These are phyloP conservation scores for Caenorhabditis sp. DNA, from an alignment of 2,888 invertebrate genomes.

Conservation along the genomic window DNA sequence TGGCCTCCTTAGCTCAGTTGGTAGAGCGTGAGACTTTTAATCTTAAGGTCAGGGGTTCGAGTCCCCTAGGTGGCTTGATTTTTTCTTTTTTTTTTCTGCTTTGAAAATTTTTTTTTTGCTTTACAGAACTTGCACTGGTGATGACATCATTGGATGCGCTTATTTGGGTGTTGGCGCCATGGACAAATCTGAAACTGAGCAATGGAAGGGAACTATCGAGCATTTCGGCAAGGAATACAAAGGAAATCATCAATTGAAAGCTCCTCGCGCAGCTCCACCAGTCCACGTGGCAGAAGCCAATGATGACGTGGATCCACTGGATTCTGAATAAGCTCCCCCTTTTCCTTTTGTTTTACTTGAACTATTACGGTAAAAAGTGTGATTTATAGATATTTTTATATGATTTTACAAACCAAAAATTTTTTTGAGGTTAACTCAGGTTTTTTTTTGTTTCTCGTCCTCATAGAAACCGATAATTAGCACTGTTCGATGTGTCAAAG, in stretches of 20 bases:
- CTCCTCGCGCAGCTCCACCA: conserved; percentile 43
- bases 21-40: conserved; percentile 65
- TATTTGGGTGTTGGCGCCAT: conserved; percentile 69
- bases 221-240: conserved; percentile 69
- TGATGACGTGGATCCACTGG: conserved; percentile 31
- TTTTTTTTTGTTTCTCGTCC: background rate
- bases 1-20: no score
- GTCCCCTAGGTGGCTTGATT: conserved; percentile 15
- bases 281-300: conserved; percentile 52
- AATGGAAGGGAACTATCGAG: conserved; percentile 72
- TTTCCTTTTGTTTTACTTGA: background rate
- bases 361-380: background rate
- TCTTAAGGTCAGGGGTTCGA: conserved; percentile 48
- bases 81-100: background rate
- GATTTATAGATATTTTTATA: background rate
- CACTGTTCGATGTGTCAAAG: background rate
- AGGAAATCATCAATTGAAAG: conserved; percentile 51
- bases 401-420: background rate
- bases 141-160: conserved; percentile 72
- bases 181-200: conserved; percentile 71
- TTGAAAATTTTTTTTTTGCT: conserved; percentile 3
- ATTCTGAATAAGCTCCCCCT: conserved; percentile 7
- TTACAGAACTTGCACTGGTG: conserved; percentile 70
- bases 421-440: background rate
- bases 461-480: background rate